phyloP scores from a whole-genome alignment of 1,140 invertebrate species.

The Rhyacophila brunnea region DNA sequence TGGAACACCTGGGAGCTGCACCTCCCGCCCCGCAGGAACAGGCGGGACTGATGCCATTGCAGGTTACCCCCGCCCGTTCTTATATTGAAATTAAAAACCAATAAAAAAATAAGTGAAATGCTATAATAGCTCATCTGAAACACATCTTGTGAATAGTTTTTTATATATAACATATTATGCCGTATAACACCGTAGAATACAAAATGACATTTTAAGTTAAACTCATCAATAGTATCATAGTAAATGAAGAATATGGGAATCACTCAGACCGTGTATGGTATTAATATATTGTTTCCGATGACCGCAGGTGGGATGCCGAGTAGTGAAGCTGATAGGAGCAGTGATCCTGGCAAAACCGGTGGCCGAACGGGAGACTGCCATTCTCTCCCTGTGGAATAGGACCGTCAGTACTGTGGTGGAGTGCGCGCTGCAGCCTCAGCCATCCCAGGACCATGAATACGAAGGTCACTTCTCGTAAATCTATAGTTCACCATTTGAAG shows the following conservation, averaged over 20 bases:
- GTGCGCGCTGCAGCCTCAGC: conserved; percentile 64
- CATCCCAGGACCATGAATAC: conserved; percentile 61
- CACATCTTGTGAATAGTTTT: too few species aligned
- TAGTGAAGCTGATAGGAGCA: conserved; percentile 72
- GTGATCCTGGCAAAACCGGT: conserved; percentile 78
- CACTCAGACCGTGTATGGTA: too few species aligned
- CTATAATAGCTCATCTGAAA: too few species aligned
- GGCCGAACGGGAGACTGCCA: conserved; percentile 82
- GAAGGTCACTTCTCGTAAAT: conserved; percentile 57
- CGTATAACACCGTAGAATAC: too few species aligned
- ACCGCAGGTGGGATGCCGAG: conserved; percentile 75
- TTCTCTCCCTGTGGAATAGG: conserved; percentile 87
- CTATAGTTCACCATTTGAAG: too few species aligned
- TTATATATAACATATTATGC: too few species aligned
- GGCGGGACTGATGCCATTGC: conserved; percentile 46
- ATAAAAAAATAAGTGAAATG: too few species aligned
- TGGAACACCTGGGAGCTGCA: conserved; percentile 43
- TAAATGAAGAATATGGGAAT: too few species aligned
- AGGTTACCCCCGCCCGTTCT: too few species aligned
- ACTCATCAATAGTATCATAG: too few species aligned
- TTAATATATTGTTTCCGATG: not conserved
- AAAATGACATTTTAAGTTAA: too few species aligned
- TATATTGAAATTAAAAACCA: too few species aligned
- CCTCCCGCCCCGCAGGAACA: conserved; percentile 38
- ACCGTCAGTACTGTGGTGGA: conserved; percentile 84